Evolutionary conservation across 2,888 invertebrate species (phyloP).

Genomic region (Andrena dorsata): DNA sequence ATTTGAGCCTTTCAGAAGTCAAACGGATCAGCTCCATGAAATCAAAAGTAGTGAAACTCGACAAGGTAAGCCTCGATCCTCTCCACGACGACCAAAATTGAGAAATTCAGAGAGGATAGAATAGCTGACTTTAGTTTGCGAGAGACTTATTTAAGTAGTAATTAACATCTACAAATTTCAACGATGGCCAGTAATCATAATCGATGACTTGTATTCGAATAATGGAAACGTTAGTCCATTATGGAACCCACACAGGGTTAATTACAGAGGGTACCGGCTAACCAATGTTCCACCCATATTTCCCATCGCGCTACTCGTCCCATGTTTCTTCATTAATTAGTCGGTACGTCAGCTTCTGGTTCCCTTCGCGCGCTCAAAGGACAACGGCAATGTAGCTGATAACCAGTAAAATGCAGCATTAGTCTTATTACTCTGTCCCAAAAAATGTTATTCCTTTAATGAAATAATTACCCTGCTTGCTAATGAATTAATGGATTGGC

Average conservation of each 20-base stretch:
- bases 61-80: too few species aligned
- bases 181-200: conserved; percentile 23
- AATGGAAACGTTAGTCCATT: conserved; percentile 6
- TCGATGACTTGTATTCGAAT: conserved; percentile 22
- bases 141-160: too few species aligned
- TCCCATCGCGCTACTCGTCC: conserved; percentile 41
- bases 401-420: conserved; percentile 32
- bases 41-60: too few species aligned
- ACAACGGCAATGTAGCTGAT: conserved; percentile 26
- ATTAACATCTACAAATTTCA: neutral
- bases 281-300: conserved; percentile 38
- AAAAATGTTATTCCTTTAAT: conserved; percentile 15
- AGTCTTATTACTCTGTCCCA: conserved; percentile 24
- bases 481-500: conserved; percentile 47
- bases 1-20: too few species aligned
- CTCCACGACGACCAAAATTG: too few species aligned
- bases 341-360: conserved; percentile 24
- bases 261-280: conserved; percentile 45
- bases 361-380: conserved; percentile 22
- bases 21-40: too few species aligned
- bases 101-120: too few species aligned
- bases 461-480: conserved; percentile 33
- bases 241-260: conserved; percentile 34
- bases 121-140: too few species aligned
- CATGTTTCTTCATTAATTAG: conserved; percentile 66